phyloP scores from a whole-genome alignment of 2,888 invertebrate species.

The Apeira syringaria region DNA sequence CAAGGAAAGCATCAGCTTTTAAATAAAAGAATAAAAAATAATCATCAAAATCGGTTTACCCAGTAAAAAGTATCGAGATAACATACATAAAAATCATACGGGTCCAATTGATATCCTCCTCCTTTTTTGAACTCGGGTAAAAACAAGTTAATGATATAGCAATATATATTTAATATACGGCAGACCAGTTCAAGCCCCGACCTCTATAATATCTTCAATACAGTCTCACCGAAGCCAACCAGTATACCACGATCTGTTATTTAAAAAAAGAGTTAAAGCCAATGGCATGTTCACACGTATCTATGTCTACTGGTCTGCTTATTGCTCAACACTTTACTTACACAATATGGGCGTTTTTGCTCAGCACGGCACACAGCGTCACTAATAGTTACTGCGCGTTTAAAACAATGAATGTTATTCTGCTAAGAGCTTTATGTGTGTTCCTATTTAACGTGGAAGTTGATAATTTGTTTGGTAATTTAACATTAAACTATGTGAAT shows the following conservation, averaged over 20 bases:
- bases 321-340: conserved; percentile 14
- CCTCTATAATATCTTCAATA: conserved; percentile 23
- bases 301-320: conserved; percentile 39
- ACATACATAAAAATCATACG: too few species aligned
- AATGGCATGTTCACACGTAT: conserved; percentile 31
- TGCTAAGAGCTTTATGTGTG: conserved; percentile 49
- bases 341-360: conserved; percentile 46
- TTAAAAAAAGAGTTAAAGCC: conserved; percentile 31
- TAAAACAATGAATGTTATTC: conserved; percentile 35
- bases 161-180: too few species aligned
- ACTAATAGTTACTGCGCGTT: conserved; percentile 6
- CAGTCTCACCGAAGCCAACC: conserved; percentile 26
- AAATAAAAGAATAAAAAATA: too few species aligned
- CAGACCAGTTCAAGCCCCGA: conserved; percentile 11
- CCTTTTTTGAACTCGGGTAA: too few species aligned
- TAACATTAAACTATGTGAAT: conserved; percentile 29
- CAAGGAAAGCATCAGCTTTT: too few species aligned
- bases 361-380: neutral
- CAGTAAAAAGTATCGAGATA: too few species aligned
- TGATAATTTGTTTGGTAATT: conserved; percentile 47
- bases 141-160: too few species aligned
- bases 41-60: too few species aligned
- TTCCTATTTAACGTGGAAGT: conserved; percentile 57
- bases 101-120: too few species aligned
- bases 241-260: conserved; percentile 35